These are phyloP conservation scores for Anser cygnoides DNA, from an alignment of 2,113 vertebrate species.

Conservation along the genomic window DNA sequence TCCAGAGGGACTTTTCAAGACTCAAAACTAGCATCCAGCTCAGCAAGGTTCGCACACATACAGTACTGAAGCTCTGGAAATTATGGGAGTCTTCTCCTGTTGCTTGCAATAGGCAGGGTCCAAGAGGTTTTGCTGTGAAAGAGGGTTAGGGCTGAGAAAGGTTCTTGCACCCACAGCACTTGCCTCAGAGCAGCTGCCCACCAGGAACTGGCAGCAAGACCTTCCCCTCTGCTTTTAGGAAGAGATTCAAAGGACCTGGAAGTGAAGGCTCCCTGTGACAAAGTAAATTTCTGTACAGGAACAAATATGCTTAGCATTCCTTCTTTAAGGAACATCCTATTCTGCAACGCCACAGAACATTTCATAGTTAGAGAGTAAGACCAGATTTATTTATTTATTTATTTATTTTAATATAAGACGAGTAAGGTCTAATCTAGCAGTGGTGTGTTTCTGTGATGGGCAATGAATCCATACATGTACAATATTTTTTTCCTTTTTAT, in stretches of 20 bases:
- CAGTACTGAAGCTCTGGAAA: neutral
- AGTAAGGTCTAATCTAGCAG: neutral
- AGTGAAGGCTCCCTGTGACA: neutral
- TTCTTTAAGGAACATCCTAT: neutral
- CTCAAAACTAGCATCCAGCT: neutral
- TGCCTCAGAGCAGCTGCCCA: fast-evolving
- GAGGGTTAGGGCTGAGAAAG: neutral
- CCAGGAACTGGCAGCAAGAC: neutral
- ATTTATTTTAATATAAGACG: neutral
- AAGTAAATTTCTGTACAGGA: neutral
- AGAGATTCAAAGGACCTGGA: neutral
- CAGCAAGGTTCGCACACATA: neutral
- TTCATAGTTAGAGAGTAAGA: neutral
- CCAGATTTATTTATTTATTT: neutral
- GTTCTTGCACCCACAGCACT: neutral
- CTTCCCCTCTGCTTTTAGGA: neutral
- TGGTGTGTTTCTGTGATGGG: neutral
- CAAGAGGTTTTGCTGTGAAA: neutral
- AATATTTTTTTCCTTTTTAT: neutral
- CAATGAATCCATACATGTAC: neutral
- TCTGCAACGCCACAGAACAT: neutral
- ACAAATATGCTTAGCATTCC: neutral
- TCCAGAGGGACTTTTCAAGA: neutral
- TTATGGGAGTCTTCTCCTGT: neutral
- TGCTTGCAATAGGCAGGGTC: neutral